Evolutionary conservation across 1,140 invertebrate species (phyloP), one percentile per base, ranked within the genome.

Genomic region (Drosophila carrolli): DNA sequence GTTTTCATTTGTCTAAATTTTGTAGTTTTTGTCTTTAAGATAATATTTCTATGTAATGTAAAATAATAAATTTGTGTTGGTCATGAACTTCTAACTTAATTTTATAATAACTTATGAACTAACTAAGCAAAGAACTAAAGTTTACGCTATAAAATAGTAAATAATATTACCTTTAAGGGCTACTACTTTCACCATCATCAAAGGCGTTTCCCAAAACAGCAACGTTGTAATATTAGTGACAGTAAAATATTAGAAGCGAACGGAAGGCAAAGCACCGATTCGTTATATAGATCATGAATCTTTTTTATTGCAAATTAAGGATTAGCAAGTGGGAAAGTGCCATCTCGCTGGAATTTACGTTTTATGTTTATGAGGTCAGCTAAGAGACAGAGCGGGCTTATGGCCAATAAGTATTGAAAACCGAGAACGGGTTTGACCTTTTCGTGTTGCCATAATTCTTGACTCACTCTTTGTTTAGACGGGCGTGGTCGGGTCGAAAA

Each of bases 351-450:
- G 54, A 58, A 57, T 72, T 71, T 71, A 68, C 29, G 65, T 58
- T 48, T 35, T 41, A 70, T 70, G 43, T 67, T 58, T 41, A 66
- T 68, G 65, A 51, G 65, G 53, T 56, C 44, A 38, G n/a, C 53
- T 40, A 23, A 10, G 37, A 40, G 19, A 8, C 3, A 19, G 13
- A 37, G 60, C 35, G 7, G 5, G 60, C 60, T 66, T 50, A 66
- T 68, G 11, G 65, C 65, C 66, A 71, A 67, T 72, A 71, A 50
- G 66, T 72, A 72, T 71, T 71, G 67, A 71, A 72, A 71, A 47
- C 66, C 44, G 54, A 77, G 65, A 70, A 76, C 51, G 57, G 75
- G 65, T 68, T 77, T 78, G 63, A 78, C 62, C 63, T 77, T 78
- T 63, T 56, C 37, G 57, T 53, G 56, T 48, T 54, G 74, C 56